Base-by-base conservation (phyloP, 2,797 vertebrate species). In the Myotis myotis region DNA sequence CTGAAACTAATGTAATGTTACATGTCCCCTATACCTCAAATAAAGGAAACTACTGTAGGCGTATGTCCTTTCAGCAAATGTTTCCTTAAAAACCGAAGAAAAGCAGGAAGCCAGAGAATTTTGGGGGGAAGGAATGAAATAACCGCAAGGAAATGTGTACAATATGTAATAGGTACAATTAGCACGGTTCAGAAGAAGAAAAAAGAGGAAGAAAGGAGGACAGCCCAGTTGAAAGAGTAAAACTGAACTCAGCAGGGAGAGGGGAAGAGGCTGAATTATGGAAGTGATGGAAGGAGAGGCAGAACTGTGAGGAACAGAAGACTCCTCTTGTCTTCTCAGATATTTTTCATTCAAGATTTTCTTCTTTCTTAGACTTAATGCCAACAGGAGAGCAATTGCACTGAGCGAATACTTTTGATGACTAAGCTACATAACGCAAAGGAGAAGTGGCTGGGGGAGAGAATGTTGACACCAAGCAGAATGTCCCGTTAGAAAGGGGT, bases 61-160 rank as follows among this genome's bases (percentile, higher is more conserved):
- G 1, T 72, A 68, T 60, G 92, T 95, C 90, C 49, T 38, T 78
- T 68, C 49, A 85, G n/a, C 44, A 62, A 53, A n/a, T 81, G 15
- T 76, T 90, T 95, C 90, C 78, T 90, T 92, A 92, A 57, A 51
- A 92, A 88, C 41, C 0, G 2, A 86, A 96, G 53, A 41, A 84
- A 76, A 91, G 8, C 12, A 7, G 74, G 23, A 85, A 79, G 8
- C 55, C 19, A 75, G 70, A 79, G 64, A 75, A 49, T 2, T 28
- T 17, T 44, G 1, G 20, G 20, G 4, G n/a, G 22, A 36, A 74
- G 22, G 7, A 47, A n/a, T 74, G 15, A 17, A 33, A 25, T 79
- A 66, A 47, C 9, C 11, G 16, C 76, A n/a, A 20, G 41, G 44
- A 84, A 87, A 76, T 28, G 19, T 1, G 16, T 47, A 47, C 47